Evolutionary conservation across 2,113 vertebrate species (phyloP), one percentile per base, ranked within the genome.

Genomic region (Macquaria australasica): DNA sequence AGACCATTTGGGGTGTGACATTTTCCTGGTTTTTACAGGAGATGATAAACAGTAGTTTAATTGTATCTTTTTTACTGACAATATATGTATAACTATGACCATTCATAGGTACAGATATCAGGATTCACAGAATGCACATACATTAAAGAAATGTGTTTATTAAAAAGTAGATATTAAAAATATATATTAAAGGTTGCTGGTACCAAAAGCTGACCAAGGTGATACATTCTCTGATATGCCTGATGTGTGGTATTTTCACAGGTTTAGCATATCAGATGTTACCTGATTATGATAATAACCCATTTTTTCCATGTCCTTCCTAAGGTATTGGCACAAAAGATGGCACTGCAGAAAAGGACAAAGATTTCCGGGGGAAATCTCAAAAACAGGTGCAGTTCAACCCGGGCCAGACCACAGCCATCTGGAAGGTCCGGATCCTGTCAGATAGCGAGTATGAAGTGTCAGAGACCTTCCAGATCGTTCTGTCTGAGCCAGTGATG

Each of bases 301-400:
- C 0, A 1, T 62, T 58, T 73, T 62, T 39, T 6, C 53, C 12
- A 34, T 68, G 71, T 80, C 7, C 8, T 66, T 77, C 8, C 16
- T 8, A 82, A 99, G 98, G 98, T 91, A 99, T 99, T 69, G 93
- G 96, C 86, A 98, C 98, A 15, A 96, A 86, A 84, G 98, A 99
- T 55, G 97, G 96, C 48, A 97, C 96, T 1, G 98, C 98, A 41
- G 90, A 93, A 79, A 97, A 96, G 88, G 97, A 98, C 88, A 97
- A 96, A 90, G 98, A 99, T 87, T 99, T 99, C 91, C 95, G 95
- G 80, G 98, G 97, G 18, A 99, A 98, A 91, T 95, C 97, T 6
- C 98, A 99, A 90, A 98, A 96, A 72, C 98, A 99, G 85, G 98
- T 99, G 79, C 98, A 99, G 92, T 99, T 99, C 92, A 99, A 98